phyloP scores from a whole-genome alignment of 2,113 vertebrate genomes.

The Orientallactaga bullata region DNA sequence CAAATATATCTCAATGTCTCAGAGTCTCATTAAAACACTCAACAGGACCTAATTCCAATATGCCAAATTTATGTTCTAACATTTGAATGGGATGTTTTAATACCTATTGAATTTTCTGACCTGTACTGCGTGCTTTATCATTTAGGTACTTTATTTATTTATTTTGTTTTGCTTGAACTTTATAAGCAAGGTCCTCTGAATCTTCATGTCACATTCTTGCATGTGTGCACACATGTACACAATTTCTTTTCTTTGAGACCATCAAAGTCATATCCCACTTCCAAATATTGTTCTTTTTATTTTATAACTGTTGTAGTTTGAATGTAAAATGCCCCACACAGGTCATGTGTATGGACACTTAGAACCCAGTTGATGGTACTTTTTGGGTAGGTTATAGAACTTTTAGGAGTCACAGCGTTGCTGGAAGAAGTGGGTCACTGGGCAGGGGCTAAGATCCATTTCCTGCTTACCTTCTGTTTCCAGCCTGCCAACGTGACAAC shows the following conservation, averaged over 20 bases:
- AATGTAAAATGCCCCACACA: no score
- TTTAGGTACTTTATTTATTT: not conserved
- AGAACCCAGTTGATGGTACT: no score
- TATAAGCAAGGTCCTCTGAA: not conserved
- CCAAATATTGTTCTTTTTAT: not conserved
- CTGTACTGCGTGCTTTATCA: not conserved
- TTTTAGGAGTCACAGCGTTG: no score
- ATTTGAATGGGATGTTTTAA: not conserved
- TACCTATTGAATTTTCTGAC: not conserved
- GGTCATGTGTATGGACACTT: no score
- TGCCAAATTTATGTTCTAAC: not conserved
- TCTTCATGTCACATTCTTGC: no score
- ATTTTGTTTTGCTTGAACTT: not conserved
- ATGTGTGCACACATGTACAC: no score
- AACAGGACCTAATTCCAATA: not conserved
- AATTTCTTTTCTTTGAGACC: no score
- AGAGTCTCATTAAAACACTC: constrained; percentile 16
- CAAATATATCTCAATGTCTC: not conserved
- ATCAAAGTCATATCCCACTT: not conserved
- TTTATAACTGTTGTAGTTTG: not conserved
- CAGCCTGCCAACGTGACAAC: no score
- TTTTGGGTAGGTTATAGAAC: no score
- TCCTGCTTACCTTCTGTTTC: no score
- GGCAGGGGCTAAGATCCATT: no score
- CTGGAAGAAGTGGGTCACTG: no score